Evolutionary conservation across 2,113 vertebrate genomes (phyloP), one percentile per base, ranked within the genome.

Genomic region (Entosphenus tridentatus): DNA sequence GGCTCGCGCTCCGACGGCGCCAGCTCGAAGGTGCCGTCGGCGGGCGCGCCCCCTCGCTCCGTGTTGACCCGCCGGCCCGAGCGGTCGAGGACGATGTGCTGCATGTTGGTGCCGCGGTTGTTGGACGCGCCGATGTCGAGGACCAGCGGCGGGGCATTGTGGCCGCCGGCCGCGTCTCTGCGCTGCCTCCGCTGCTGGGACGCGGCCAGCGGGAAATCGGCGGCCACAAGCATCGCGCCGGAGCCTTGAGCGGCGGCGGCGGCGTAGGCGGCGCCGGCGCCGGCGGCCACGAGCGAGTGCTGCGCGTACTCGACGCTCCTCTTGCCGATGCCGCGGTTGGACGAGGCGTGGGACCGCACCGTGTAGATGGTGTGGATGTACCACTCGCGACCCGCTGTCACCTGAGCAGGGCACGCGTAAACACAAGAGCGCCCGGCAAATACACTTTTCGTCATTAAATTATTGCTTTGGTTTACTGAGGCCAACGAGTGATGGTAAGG

Each of bases 351-450:
- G 3, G 91, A 89, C 18, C 85, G 86, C 3, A 96, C 85, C 0
- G 88, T 96, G 74, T 96, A 96, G 75, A 96, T 86, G 2, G 89
- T 82, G 72, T 96, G 91, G 70, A 96, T 82, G 14, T 84, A 96
- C 91, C 91, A 96, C 75, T 95, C 89, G 3, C 87, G 80, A 2
- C 91, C 91, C 39, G 85, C 77, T 17, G 88, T 79, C 12, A 92
- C 88, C 91, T 96, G 73, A 68, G 75, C 78, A 70, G 76, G 65
- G 77, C 2, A 39, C 39, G 39, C 3, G 39, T 3, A 56, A 65
- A 17, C 12, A 14, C 18, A 9, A 65, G 12, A 55, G 56, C 6
- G 12, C 17, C n/a, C 16, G 39, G 39, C 39, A 39, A 39, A 39
- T 39, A 39, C 39, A 39, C 39, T 39, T 39, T 39, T 39, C 39